Conservation (phyloP, 2,113 vertebrate species). For the Nesoenas mayeri region DNA sequence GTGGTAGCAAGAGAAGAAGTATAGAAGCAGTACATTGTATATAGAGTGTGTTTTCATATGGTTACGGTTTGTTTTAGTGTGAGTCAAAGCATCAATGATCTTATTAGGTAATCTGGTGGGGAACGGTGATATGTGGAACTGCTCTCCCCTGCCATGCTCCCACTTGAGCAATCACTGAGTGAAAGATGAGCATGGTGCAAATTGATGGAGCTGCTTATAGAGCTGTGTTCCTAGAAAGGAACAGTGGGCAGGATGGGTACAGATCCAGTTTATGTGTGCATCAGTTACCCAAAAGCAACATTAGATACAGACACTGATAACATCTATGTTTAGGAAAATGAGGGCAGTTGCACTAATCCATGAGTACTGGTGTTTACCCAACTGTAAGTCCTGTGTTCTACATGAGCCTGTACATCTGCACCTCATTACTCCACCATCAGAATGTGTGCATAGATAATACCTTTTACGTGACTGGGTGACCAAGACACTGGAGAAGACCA, state of each 20-base stretch:
- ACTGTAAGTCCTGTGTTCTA: not conserved
- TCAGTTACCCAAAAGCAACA: not conserved
- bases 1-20: not conserved
- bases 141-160: not conserved
- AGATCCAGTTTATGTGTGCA: not conserved
- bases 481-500: not conserved
- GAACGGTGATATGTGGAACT: not conserved
- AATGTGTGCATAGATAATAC: not conserved
- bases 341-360: not conserved
- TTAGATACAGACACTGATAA: not conserved
- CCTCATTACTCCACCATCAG: not conserved
- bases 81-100: not conserved
- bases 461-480: not conserved
- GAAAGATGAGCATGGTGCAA: not conserved
- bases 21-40: not conserved
- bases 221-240: constrained; percentile 22
- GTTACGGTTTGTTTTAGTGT: not conserved
- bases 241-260: not conserved
- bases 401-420: not conserved
- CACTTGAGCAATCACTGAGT: rapidly evolving
- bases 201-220: not conserved
- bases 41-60: not conserved
- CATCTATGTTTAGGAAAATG: not conserved
- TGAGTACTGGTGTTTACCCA: not conserved
- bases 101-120: not conserved